Percentiles rank a stretch among this genome's conserved stretches.
These are phyloP conservation scores for Stigmatopora argus DNA, from an alignment of 2,113 vertebrate species.

Conservation along the genomic window DNA sequence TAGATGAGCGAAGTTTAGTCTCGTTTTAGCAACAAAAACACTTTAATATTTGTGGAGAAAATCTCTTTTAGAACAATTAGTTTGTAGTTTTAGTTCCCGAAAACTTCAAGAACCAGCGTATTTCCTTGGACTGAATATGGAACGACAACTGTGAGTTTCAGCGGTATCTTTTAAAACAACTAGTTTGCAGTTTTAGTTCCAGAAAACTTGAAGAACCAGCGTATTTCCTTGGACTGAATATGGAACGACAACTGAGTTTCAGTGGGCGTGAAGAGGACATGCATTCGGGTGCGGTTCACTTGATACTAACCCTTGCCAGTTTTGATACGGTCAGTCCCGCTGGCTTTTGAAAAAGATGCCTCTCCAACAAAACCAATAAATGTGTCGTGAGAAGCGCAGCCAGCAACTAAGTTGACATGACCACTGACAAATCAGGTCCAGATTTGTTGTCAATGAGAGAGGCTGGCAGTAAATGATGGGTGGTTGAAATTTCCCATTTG, in stretches of 20 bases:
- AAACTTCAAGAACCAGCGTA: not conserved
- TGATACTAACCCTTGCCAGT: not conserved
- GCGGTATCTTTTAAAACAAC: too few species aligned
- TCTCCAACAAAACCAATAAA: not conserved
- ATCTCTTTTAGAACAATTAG: too few species aligned
- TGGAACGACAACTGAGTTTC: not conserved
- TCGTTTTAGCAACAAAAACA: too few species aligned
- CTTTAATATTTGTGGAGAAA: too few species aligned
- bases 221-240: not conserved
- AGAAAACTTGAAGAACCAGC: too few species aligned
- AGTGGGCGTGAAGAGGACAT: not conserved
- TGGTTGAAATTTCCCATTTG: too few species aligned
- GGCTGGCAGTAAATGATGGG: too few species aligned
- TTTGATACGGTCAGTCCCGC: not conserved
- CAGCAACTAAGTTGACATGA: not conserved
- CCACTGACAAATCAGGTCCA: not conserved
- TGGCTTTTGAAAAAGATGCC: not conserved
- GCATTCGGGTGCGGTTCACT: not conserved
- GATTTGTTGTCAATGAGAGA: not conserved
- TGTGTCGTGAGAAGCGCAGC: not conserved
- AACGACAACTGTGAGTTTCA: not conserved
- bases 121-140: not conserved
- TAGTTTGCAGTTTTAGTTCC: not conserved
- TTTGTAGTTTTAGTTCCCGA: not conserved
- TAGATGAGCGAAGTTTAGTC: too few species aligned